Conservation (phyloP, 2,797 vertebrate species). For the Microhierax caerulescens region DNA sequence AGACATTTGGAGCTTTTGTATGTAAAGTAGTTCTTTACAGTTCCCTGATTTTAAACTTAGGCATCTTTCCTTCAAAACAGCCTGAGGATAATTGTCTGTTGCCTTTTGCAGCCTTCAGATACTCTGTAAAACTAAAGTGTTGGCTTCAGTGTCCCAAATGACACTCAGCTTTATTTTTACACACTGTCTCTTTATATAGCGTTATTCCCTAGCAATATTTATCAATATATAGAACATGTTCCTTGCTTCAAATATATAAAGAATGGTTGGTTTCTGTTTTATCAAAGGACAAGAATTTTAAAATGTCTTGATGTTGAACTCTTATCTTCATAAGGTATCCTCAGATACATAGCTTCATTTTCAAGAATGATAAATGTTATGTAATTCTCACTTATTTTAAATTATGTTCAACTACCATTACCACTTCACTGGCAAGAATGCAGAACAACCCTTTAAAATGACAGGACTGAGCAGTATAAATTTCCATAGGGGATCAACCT, state of each 20-base stretch:
- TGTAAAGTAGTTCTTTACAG: neutral
- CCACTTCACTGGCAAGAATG: neutral
- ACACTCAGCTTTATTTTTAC: neutral
- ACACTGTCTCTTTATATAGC: neutral
- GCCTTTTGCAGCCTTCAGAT: neutral
- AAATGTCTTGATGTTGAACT: neutral
- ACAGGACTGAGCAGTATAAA: neutral
- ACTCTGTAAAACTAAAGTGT: neutral
- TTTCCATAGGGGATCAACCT: neutral
- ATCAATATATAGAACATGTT: neutral
- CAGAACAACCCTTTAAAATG: neutral
- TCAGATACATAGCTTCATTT: neutral
- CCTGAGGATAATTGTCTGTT: neutral
- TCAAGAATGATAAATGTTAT: neutral
- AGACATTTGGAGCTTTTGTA: neutral
- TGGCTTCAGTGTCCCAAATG: neutral
- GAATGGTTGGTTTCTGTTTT: neutral
- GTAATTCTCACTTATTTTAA: neutral
- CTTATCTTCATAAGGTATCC: neutral
- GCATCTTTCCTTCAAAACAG: neutral
- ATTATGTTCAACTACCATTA: neutral
- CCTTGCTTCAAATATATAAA: neutral
- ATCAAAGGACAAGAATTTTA: neutral
- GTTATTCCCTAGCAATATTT: neutral
- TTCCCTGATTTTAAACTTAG: neutral